Evolutionary conservation across 92 coral and sea anemone species (phyloP), one percentile per base, ranked within the genome.

Genomic region (Phymanthus crucifer): DNA sequence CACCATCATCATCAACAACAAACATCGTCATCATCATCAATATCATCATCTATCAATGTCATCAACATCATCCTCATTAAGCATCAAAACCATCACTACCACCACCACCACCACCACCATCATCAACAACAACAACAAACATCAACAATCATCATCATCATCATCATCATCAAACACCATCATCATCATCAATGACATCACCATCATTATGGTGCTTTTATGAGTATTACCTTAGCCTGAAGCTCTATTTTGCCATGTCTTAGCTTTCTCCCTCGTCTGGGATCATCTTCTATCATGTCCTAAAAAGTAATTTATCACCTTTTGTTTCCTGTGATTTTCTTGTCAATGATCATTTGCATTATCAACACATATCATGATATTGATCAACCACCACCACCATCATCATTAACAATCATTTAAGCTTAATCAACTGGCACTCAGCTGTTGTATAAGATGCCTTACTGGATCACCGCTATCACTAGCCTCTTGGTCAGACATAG

Each of bases 391-490:
- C 4, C 21, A 6, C 17, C 57, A 48, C 17, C n/a, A 1, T 50
- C n/a, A 21, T 50, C 57, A 50, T 50, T n/a, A 11, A 16, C 57
- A 9, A 17, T 18, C 57, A 48, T 48, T n/a, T n/a, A n/a, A n/a
- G n/a, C n/a, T 38, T 5, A 38, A 38, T 43, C 48, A 43, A 43
- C 14, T 17, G 14, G 12, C 48, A 43, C 13, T 38, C 45, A 7
- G 48, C 48, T 43, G 48, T 43, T 3, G 5, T 21, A 54, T 13
- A 26, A 33, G 0, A 26, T 67, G 37, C 72, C 89, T 85, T 68
- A 88, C 95, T 54, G 91, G 87, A 36, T 95, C 99, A 75, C 97
- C 93, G 79, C 97, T 84, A 70, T 95, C 99, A 85, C 96, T 90
- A 57, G 88, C 97, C 33, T 95, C 95, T 69, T 88, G 95, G 70